These are phyloP conservation scores for Heloderma charlesbogerti DNA, from an alignment of 2,113 vertebrate species.

Conservation along the genomic window DNA sequence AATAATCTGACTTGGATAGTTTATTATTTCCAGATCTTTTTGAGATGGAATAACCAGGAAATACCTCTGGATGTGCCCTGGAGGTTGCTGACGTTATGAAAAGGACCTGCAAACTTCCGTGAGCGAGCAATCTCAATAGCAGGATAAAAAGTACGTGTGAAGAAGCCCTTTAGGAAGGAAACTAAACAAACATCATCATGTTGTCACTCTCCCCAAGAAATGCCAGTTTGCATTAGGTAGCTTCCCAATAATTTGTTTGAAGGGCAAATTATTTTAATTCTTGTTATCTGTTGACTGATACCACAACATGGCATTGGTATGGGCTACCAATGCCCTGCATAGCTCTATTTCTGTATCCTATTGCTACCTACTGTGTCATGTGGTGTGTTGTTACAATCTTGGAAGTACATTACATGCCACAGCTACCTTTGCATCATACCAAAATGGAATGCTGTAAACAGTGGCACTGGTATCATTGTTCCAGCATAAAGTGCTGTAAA, in stretches of 20 bases:
- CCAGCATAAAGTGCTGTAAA: background rate
- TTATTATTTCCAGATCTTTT: no score
- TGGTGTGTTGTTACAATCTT: no score
- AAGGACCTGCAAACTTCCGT: no score
- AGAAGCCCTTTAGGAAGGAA: no score
- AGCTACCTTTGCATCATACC: background rate
- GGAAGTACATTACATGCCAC: background rate
- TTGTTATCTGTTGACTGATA: background rate
- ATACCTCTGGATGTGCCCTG: no score
- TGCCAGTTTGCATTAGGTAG: background rate
- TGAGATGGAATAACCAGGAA: no score
- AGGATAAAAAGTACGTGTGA: no score
- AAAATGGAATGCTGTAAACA: background rate
- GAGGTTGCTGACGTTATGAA: no score
- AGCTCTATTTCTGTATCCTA: no score
- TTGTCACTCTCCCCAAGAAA: background rate
- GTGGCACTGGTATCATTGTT: background rate
- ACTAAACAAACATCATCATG: background rate
- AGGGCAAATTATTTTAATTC: background rate
- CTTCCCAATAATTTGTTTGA: background rate
- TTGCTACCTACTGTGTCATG: background rate
- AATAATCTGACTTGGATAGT: no score
- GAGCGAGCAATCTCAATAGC: no score
- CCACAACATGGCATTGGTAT: background rate
- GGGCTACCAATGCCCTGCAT: background rate